Evolutionary conservation across 2,888 invertebrate genomes (phyloP), one percentile per base, ranked within the genome.

Genomic region (Melinopterus prodromus): DNA sequence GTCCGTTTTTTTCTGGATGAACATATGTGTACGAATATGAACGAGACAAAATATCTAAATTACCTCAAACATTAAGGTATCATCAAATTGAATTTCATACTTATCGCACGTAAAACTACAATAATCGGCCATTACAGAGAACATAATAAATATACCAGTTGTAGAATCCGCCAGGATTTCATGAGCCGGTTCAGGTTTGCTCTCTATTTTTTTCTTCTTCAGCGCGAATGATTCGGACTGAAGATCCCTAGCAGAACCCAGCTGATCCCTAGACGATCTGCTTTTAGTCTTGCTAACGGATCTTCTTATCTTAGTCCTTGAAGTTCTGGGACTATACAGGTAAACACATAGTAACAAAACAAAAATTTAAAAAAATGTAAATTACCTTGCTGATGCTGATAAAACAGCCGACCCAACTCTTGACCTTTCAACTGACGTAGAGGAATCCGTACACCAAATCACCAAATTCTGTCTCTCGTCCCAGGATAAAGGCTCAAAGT

Each of bases 41-140:
- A 9, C 69, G 15, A 81, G 7, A 15, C 4, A 79, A 69, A 77
- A 53, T 6, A 70, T 75, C 77, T 79, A 26, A 26, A 26, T 80
- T 84, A 91, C 91, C 87, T 90, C 89, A 79, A 89, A 92, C 85
- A 93, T 91, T 82, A 92, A 91, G 0, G 93, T 93, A 82, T 93
- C 92, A 3, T 87, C 87, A 80, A 93, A 89, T 75, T 84, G 76
- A 16, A 91, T 90, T 74, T 91, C 89, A 3, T 87, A 83, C n/a
- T 91, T 85, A 2, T 87, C 84, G 82, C 91, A 91, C 0, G 82
- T 81, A 82, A 91, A 93, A 83, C 89, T 90, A 0, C 91, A 89
- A 82, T 91, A 92, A 83, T 91, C 91, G 0, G 91, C 91, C 15
- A 87, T 86, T 2, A 90, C 91, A 3, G 90, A 91, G 82, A 92